Evolutionary conservation across 2,888 invertebrate genomes (phyloP).

Genomic region (Himalopsyche anomala): DNA sequence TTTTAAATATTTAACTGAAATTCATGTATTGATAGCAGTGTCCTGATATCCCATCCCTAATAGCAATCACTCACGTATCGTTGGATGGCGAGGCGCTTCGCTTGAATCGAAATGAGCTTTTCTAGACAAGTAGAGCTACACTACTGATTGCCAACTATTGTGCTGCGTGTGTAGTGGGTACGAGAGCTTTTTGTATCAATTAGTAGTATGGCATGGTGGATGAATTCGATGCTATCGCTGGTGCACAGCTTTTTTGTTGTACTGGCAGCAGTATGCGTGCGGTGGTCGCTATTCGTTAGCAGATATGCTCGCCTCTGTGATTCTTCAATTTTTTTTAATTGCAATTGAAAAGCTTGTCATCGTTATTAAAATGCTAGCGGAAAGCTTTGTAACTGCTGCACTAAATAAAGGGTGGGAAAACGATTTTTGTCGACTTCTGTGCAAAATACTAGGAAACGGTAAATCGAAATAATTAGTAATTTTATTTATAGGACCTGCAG

Average conservation of each 20-base stretch:
- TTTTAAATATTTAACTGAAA: too few relatives aligned
- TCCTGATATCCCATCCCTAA: background rate
- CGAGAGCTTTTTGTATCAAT: conserved; percentile 20
- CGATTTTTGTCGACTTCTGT: too few relatives aligned
- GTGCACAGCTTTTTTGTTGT: background rate
- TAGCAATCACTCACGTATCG: conserved; percentile 12
- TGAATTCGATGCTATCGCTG: background rate
- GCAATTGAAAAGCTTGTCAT: background rate
- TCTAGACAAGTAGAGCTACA: background rate
- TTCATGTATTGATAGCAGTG: background rate
- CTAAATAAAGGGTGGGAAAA: too few relatives aligned
- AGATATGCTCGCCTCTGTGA: background rate
- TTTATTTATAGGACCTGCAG: too few relatives aligned
- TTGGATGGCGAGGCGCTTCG: background rate
- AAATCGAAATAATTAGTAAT: too few relatives aligned
- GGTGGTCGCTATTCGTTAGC: background rate
- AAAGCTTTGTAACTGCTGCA: too few relatives aligned
- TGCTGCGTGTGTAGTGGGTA: conserved; percentile 19
- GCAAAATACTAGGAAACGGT: too few relatives aligned
- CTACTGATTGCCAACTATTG: conserved; percentile 30
- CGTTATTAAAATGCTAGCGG: background rate
- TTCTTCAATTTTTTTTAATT: background rate
- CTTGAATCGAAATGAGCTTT: conserved; percentile 26
- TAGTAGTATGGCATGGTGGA: background rate
- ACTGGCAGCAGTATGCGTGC: background rate